Percentiles rank a stretch among this genome's conserved stretches.
These are phyloP conservation scores for Paralvinella palmiformis DNA, from an alignment of 1,140 invertebrate species.

Conservation along the genomic window DNA sequence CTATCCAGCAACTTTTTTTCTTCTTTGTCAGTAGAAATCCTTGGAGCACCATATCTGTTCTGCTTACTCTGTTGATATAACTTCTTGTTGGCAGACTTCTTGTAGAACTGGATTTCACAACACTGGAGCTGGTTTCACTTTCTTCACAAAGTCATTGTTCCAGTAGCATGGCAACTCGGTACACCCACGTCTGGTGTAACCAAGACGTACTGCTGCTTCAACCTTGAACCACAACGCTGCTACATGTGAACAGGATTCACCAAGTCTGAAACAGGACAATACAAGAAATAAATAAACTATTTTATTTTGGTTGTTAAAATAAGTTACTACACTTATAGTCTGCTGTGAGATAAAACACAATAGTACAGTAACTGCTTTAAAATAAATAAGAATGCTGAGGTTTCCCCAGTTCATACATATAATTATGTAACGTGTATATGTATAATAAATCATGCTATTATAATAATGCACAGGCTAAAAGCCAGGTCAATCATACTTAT, in stretches of 20 bases:
- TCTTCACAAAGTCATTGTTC: slow-evolving; percentile 21
- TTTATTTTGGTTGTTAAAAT: background rate
- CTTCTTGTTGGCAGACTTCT: background rate
- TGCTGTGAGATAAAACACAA: background rate
- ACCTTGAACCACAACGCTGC: slow-evolving; percentile 19
- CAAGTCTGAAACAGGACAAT: slow-evolving; percentile 20
- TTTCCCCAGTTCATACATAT: background rate
- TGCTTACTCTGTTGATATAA: background rate
- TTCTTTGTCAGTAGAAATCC: background rate
- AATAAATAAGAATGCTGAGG: background rate
- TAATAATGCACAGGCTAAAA: too few relatives aligned
- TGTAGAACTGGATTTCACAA: slow-evolving; percentile 16
- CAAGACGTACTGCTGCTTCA: slow-evolving; percentile 20
- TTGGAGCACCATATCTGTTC: background rate
- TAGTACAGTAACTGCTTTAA: slow-evolving; percentile 4
- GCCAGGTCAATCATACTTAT: too few relatives aligned
- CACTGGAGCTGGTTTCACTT: slow-evolving; percentile 17
- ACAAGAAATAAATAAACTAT: slow-evolving; percentile 1
- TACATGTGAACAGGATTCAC: slow-evolving; percentile 23
- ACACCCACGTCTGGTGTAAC: slow-evolving; percentile 15
- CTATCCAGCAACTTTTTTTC: background rate
- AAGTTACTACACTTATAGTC: background rate
- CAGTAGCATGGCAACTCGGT: slow-evolving; percentile 17
- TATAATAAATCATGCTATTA: too few relatives aligned
- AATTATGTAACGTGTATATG: too few relatives aligned